Evolutionary conservation across 53 echinoderm and acorn worm genomes (phyloP), one percentile per base, ranked within the genome.

Genomic region (Actinopyga echinites): DNA sequence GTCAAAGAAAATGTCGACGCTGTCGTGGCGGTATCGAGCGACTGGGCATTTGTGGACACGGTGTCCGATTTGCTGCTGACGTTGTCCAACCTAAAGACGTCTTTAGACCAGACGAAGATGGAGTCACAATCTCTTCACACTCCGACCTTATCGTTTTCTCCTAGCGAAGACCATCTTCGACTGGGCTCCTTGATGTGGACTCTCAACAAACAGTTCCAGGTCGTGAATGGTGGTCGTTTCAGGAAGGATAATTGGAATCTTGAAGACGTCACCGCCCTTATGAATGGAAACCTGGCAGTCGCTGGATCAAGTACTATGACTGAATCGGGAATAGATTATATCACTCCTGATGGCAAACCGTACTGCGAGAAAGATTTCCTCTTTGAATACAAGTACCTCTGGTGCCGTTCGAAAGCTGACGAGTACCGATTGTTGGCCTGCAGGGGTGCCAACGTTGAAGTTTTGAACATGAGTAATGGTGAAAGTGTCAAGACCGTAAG

Each of bases 1-100:
- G 55, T 77, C 28, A 77, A 25, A 12, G 77, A 77, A 43, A 77
- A 77, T 30, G 77, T 56, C 77, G 31, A 77, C 26, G 77, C 56
- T 30, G 77, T 77, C 4, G 55, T 45, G 31, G 45, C 32, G 31
- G 77, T 77, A 29, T 77, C 77, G 32, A 77, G 77, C 31, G 56
- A 30, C 7, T 77, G 77, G 77, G 49, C 77, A 12, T 77, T 77
- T 25, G 77, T 77, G 5, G 77, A 77, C 53, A 77, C 77, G 1
- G 56, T 56, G 23, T 26, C 77, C 0, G 77, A 77, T 21, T 54
- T 77, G 17, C n/a, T 77, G 56, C 17, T 31, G 53, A 55, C 56
- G 31, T 53, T 77, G 77, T 17, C 53, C 24, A 55, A 55, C 77
- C 32, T 77, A 21, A 77, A 55, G 23, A 56, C 49, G 30, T 45